These are phyloP conservation scores for Theristicus caerulescens DNA, from an alignment of 2,113 vertebrate species.

Conservation along the genomic window DNA sequence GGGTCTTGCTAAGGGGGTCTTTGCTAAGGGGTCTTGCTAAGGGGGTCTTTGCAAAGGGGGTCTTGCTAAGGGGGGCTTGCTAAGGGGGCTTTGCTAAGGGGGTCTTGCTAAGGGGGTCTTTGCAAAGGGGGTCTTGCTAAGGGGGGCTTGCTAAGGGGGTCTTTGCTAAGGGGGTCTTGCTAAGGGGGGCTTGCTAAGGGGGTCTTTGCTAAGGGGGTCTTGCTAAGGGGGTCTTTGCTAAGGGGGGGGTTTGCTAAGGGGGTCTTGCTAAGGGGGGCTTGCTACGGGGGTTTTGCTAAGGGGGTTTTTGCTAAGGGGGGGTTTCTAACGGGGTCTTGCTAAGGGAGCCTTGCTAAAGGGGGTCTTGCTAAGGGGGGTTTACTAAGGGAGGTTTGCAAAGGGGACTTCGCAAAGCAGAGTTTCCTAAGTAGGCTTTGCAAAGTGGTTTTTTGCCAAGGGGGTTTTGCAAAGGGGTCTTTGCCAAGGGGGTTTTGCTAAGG, in stretches of 20 bases:
- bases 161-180: neutral
- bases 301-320: too few species aligned
- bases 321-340: too few species aligned
- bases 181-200: neutral
- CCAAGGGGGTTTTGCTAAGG: neutral
- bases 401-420: neutral
- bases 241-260: neutral
- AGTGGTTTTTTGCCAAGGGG: neutral
- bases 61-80: too few species aligned
- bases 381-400: neutral
- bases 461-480: neutral
- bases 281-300: neutral
- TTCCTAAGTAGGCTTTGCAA: neutral
- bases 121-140: neutral
- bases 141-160: accelerated
- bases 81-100: neutral
- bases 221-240: neutral
- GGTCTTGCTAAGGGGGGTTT: too few species aligned
- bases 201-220: too few species aligned
- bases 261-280: neutral
- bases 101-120: neutral
- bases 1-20: too few species aligned
- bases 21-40: neutral
- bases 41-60: neutral
- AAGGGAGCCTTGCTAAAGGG: neutral